Evolutionary conservation across 2,888 invertebrate species (phyloP).

Genomic region (Rhagonycha fulva): DNA sequence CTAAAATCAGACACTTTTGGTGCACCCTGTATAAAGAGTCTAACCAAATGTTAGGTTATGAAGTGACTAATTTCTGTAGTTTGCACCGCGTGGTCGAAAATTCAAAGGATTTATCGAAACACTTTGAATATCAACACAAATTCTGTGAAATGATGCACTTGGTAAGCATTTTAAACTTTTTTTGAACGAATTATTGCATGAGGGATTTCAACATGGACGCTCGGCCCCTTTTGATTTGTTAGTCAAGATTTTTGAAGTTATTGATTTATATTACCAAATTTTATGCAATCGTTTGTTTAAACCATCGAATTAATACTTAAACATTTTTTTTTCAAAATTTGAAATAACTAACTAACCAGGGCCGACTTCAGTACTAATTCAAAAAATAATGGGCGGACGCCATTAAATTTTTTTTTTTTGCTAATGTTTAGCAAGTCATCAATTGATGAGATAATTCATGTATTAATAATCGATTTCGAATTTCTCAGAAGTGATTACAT

Average conservation of each 20-base stretch:
- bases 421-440: no score
- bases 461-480: no score
- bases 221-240: neutral
- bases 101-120: neutral
- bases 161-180: neutral
- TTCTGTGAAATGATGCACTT: neutral
- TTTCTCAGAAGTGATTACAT: no score
- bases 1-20: neutral
- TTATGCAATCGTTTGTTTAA: neutral
- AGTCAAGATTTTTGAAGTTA: neutral
- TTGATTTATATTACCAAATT: neutral
- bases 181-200: no score
- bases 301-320: neutral
- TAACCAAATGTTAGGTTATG: neutral
- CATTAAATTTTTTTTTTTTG: no score
- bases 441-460: no score
- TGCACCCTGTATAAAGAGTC: neutral
- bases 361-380: neutral
- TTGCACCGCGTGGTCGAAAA: neutral
- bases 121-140: neutral
- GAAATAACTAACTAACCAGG: neutral
- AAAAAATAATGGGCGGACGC: neutral
- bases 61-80: neutral
- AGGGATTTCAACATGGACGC: neutral
- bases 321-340: neutral